Base-by-base conservation (phyloP, 53 echinoderm and acorn worm species). In the Echinarachnius parma region DNA sequence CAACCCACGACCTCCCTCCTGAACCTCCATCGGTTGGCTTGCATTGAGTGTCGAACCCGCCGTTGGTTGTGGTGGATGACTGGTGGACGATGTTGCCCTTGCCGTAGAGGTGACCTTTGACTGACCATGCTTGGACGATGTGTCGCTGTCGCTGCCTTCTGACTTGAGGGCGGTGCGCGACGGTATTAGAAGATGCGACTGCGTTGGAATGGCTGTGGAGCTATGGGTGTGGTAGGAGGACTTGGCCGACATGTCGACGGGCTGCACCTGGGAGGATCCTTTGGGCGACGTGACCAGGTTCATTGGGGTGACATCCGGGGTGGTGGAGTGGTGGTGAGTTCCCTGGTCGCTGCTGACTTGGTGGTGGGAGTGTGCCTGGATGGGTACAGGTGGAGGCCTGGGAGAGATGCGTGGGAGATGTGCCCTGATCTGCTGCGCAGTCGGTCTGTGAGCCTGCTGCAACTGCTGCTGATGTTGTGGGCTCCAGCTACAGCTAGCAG, bases 281-380 rank as follows among this genome's bases (percentile, higher is more conserved):
- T 69, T 69, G 35, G 70, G 70, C 9, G 70, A 69, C 19, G 70
- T 69, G 36, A 69, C 70, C 35, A 69, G 53, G 35, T 69, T 69
- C 53, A 69, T 69, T 1, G 70, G 70, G 24, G 70, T 69, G 21
- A 35, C 70, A 22, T 69, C 70, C 9, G 70, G 70, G 33, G 34
- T 69, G 13, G 53, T 13, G n/a, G n/a, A n/a, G n/a, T n/a, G n/a
- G n/a, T n/a, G n/a, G 53, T 53, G 52, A 19, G 47, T 27, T 31
- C 31, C 10, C 1, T 52, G 23, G 53, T 69, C 70, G 24, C 36
- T 69, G 34, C 21, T 25, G 11, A 18, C 9, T 4, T 50, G 52
- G 54, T 69, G 70, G 18, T 69, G 70, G 35, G 70, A 69, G 27
- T 69, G 70, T 0, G 70, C 70, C 18, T 69, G 70, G 53, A 69